phyloP scores from a whole-genome alignment of 1,140 invertebrate species.

The Anadara kagoshimensis region DNA sequence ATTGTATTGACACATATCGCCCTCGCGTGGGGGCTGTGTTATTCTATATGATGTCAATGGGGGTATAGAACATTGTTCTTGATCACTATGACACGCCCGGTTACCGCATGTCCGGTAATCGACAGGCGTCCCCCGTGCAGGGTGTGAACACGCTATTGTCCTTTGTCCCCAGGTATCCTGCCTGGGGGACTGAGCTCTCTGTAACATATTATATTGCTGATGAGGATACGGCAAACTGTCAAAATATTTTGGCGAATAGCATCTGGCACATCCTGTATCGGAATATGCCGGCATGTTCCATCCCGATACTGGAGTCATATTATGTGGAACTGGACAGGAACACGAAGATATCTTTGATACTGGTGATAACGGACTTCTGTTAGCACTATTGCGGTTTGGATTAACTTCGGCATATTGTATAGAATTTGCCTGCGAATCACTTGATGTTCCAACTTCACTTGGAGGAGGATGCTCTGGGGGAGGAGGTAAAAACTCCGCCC shows the following conservation, averaged over 20 bases:
- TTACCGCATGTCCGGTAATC: slow-evolving; percentile 29
- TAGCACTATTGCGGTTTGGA: slow-evolving; percentile 45
- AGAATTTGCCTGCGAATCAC: slow-evolving; percentile 54
- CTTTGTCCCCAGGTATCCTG: slow-evolving; percentile 40
- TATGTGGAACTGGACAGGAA: slow-evolving; percentile 66
- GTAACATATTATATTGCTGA: slow-evolving; percentile 51
- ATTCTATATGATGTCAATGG: slow-evolving; percentile 38
- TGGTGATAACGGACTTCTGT: slow-evolving; percentile 59
- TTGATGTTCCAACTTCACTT: slow-evolving; percentile 62
- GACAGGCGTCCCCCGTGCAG: slow-evolving; percentile 29
- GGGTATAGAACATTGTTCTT: slow-evolving; percentile 35
- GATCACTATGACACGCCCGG: slow-evolving; percentile 42
- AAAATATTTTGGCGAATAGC: slow-evolving; percentile 57
- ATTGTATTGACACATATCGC: neutral
- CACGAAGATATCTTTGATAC: slow-evolving; percentile 68
- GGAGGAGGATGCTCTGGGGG: slow-evolving; percentile 88
- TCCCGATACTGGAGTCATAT: slow-evolving; percentile 38
- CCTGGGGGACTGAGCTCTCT: slow-evolving; percentile 52
- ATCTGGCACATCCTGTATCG: slow-evolving; percentile 60
- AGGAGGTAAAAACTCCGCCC: slow-evolving; percentile 84
- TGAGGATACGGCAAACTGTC: slow-evolving; percentile 56
- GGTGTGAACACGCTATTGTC: slow-evolving; percentile 37
- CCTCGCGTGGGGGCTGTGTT: neutral
- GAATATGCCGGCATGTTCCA: slow-evolving; percentile 64
- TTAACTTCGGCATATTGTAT: slow-evolving; percentile 43